A percentile compares a stretch with the other conserved stretches of the same genome.
Conservation (phyloP, 2,113 vertebrate species). For the Malurus elegans region DNA sequence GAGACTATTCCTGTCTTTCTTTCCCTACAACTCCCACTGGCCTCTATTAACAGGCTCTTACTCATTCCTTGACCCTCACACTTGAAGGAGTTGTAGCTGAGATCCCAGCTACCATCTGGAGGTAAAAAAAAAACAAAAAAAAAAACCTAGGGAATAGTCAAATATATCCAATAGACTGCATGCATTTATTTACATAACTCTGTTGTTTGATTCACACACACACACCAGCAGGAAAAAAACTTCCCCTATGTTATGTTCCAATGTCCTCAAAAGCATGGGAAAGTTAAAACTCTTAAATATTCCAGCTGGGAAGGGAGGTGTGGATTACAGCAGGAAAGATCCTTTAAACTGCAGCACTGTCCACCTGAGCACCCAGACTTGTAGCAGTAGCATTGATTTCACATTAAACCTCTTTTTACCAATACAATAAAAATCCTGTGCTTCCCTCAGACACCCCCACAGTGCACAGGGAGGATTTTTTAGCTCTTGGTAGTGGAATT, state of each 20-base stretch:
- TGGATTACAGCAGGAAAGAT: background rate
- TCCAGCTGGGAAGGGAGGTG: background rate
- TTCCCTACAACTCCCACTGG: constrained; percentile 6
- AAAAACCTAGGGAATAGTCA: background rate
- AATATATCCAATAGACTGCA: background rate
- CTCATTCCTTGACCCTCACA: constrained; percentile 34
- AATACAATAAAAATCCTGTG: background rate
- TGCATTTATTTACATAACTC: background rate
- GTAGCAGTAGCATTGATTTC: background rate
- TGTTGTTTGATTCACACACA: background rate
- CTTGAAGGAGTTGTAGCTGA: background rate
- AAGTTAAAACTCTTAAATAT: background rate
- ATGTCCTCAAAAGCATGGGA: background rate
- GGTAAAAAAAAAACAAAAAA: background rate
- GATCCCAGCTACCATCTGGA: constrained; percentile 40
- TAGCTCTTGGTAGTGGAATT: background rate
- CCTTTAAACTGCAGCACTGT: background rate
- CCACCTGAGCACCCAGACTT: background rate
- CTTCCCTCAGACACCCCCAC: background rate
- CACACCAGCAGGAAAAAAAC: background rate
- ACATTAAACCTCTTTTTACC: background rate
- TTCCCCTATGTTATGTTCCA: background rate
- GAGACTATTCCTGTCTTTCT: background rate
- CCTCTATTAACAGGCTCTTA: constrained; percentile 45
- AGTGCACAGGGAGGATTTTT: background rate